Percentiles rank a stretch among this genome's conserved stretches.
phyloP scores from a whole-genome alignment of 2,888 invertebrate genomes.

The Epirrita christyi region DNA sequence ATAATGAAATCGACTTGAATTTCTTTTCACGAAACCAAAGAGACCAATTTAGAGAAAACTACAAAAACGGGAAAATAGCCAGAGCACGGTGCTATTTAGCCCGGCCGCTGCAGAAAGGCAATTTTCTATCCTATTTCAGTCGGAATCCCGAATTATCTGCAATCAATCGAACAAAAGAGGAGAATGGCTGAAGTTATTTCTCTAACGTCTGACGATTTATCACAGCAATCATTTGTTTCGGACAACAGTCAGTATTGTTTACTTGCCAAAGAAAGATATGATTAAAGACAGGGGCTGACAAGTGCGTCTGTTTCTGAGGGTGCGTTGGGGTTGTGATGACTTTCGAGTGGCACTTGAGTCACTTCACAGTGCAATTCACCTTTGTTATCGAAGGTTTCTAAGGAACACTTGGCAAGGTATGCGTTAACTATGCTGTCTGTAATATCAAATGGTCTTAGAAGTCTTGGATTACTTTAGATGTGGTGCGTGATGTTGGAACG shows the following conservation, averaged over 20 bases:
- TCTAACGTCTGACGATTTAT: conserved; percentile 66
- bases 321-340: conserved; percentile 45
- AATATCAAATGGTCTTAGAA: background rate
- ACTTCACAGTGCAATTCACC: conserved; percentile 27
- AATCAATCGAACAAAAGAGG: conserved; percentile 75
- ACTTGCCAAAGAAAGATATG: conserved; percentile 44
- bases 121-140: conserved; percentile 39
- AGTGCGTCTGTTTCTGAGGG: conserved; percentile 35
- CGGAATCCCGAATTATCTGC: conserved; percentile 71
- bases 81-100: conserved; percentile 30
- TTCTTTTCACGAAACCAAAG: conserved; percentile 22
- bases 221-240: conserved; percentile 67
- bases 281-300: conserved; percentile 31
- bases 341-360: conserved; percentile 39
- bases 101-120: conserved; percentile 33
- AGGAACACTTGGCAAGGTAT: conserved; percentile 7
- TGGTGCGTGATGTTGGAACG: background rate
- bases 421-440: conserved; percentile 13
- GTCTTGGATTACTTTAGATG: background rate
- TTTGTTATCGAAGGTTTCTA: conserved; percentile 12
- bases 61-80: conserved; percentile 27
- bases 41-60: conserved; percentile 34
- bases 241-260: conserved; percentile 53
- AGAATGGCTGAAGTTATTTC: conserved; percentile 63
- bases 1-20: conserved; percentile 25